phyloP scores from a whole-genome alignment of 2,797 vertebrate species.

The Todus mexicanus region DNA sequence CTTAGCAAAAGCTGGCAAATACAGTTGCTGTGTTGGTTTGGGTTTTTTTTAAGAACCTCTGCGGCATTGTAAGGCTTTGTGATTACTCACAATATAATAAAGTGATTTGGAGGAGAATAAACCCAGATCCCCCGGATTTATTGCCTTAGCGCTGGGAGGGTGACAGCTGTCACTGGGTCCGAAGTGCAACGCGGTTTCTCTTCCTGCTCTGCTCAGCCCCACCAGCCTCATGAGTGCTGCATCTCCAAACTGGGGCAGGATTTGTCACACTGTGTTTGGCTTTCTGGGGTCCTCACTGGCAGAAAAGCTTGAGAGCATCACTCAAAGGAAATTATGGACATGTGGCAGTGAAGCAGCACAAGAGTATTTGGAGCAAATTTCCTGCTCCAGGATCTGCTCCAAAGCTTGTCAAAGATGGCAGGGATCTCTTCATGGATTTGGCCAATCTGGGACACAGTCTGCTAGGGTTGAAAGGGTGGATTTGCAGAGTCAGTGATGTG shows the following conservation, averaged over 20 bases:
- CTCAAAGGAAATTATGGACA: neutral
- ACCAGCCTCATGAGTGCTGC: fast-evolving
- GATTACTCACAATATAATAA: conserved; percentile 49
- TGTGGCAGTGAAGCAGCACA: neutral
- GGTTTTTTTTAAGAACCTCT: neutral
- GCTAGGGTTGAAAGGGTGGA: neutral
- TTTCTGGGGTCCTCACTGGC: neutral
- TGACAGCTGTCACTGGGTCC: neutral
- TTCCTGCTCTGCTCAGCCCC: neutral
- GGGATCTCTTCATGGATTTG: neutral
- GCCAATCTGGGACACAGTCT: neutral
- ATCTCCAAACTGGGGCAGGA: neutral
- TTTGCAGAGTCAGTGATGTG: neutral
- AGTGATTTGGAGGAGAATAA: conserved; percentile 49
- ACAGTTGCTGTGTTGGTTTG: neutral
- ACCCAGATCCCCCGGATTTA: neutral
- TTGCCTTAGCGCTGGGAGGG: neutral
- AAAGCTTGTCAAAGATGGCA: neutral
- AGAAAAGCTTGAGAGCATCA: neutral
- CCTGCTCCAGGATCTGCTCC: neutral
- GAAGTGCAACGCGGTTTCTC: neutral
- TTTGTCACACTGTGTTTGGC: neutral
- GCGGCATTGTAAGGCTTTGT: conserved; percentile 44
- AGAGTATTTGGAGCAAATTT: neutral
- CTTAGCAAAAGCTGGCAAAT: conserved; percentile 26